Evolutionary conservation across 1,140 invertebrate genomes (phyloP).

Genomic region (Drosophila dunni): DNA sequence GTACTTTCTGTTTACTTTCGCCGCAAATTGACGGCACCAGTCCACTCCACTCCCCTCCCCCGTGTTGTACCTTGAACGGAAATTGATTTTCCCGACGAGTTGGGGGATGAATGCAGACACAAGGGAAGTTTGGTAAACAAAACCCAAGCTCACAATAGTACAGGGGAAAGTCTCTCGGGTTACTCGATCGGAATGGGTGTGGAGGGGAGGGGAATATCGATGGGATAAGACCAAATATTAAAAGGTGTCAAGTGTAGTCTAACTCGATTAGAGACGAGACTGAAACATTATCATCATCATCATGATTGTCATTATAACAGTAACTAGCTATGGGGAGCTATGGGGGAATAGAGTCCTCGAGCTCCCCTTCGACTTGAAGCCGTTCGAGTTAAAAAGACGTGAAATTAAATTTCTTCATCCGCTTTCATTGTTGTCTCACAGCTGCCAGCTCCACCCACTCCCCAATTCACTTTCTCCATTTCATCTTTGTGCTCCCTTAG

Average conservation of each 20-base stretch:
- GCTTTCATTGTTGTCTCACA: constrained; percentile 62
- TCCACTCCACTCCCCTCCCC: background rate
- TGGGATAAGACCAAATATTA: constrained; percentile 28
- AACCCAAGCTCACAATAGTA: constrained; percentile 74
- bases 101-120: background rate
- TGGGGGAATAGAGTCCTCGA: constrained; percentile 27
- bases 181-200: constrained; percentile 27
- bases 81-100: constrained; percentile 67
- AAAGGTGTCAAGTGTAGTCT: constrained; percentile 70
- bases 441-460: background rate
- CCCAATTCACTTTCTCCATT: no score
- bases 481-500: background rate
- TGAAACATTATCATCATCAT: constrained; percentile 36
- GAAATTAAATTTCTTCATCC: constrained; percentile 80
- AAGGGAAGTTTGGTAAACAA: constrained; percentile 63
- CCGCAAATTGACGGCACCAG: constrained; percentile 28
- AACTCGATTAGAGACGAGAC: constrained; percentile 34
- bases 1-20: constrained; percentile 69
- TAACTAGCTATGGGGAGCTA: constrained; percentile 36
- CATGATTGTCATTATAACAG: constrained; percentile 21
- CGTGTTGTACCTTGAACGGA: constrained; percentile 52
- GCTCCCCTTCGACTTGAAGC: constrained; percentile 47
- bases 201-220: background rate
- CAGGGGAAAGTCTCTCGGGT: constrained; percentile 53
- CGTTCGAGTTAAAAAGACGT: constrained; percentile 74